Base-by-base conservation (phyloP, 2,113 vertebrate genomes). In the Hylia prasina region DNA sequence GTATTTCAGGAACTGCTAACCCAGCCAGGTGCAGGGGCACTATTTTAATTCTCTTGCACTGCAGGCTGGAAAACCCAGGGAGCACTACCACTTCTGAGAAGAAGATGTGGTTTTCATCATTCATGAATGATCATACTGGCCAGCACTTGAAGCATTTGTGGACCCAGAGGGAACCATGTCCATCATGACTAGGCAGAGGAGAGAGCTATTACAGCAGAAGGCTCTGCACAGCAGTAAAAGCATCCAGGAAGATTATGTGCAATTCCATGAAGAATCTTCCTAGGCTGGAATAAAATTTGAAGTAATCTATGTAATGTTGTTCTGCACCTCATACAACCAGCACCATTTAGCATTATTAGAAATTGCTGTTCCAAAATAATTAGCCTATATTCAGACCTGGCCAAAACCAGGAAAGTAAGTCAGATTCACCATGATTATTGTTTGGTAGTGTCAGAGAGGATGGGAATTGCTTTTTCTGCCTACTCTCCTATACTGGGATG, bases 241-340 rank as follows among this genome's bases (percentile, higher is more conserved):
- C 56, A 90, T 54, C 13, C 9, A 4, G 51, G 39, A 87, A 92
- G 44, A 86, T 83, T 81, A 83, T 90, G 96, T 90, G 56, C 45
- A 81, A 86, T 91, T 89, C 82, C 28, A 48, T 42, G 25, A 64
- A 81, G 68, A 89, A 81, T 75, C 51, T 90, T 89, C 61, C 90
- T 37, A 64, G 88, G 82, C 66, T 87, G 50, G 82, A 87, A 90
- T 95, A 89, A 93, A 96, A 94, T 89, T 82, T 60, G n/a, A 57
- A 92, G 64, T 76, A 82, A 65, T 87, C 72, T 73, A 7, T 87
- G 30, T 83, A 68, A 87, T 28, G 60, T 82, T 66, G 35, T 60
- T 88, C 76, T 0, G 0, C 57, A 35, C 47, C 33, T 94, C 75
- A 50, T 47, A 53, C 24, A 71, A 93, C 42, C 33, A 57, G 69